phyloP scores from a whole-genome alignment of 2,797 vertebrate genomes.

The Psittacula derbiana region DNA sequence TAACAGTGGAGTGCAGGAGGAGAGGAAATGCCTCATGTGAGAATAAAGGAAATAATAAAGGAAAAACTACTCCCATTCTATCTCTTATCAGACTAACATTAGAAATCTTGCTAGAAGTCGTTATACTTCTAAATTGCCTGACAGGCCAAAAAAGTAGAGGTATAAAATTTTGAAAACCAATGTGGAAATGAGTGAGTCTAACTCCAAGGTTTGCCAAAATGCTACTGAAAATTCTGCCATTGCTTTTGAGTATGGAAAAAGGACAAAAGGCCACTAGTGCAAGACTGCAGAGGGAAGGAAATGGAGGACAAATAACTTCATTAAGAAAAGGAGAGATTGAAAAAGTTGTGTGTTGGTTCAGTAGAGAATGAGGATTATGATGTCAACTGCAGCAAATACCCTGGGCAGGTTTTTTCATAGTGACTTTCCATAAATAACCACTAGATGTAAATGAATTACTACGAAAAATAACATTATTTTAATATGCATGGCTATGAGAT shows the following conservation, averaged over 20 bases:
- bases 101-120: not conserved
- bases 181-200: not conserved
- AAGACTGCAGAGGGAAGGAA: not conserved
- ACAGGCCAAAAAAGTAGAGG: not conserved
- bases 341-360: not conserved
- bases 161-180: not conserved
- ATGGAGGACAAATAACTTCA: not conserved
- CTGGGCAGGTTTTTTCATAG: not conserved
- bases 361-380: not conserved
- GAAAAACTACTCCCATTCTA: not conserved
- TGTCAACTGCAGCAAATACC: not conserved
- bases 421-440: conserved; percentile 33
- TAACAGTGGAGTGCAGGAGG: too few species aligned
- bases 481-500: conserved; percentile 3
- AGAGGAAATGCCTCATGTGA: not conserved
- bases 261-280: not conserved
- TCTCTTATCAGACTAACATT: not conserved
- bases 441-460: conserved; percentile 47
- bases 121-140: not conserved
- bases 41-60: not conserved
- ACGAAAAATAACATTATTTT: conserved; percentile 41
- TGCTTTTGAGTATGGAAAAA: not conserved
- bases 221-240: not conserved
- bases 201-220: not conserved
- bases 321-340: not conserved